phyloP scores from a whole-genome alignment of 1,140 invertebrate genomes.

The Anagrus nilaparvatae region DNA sequence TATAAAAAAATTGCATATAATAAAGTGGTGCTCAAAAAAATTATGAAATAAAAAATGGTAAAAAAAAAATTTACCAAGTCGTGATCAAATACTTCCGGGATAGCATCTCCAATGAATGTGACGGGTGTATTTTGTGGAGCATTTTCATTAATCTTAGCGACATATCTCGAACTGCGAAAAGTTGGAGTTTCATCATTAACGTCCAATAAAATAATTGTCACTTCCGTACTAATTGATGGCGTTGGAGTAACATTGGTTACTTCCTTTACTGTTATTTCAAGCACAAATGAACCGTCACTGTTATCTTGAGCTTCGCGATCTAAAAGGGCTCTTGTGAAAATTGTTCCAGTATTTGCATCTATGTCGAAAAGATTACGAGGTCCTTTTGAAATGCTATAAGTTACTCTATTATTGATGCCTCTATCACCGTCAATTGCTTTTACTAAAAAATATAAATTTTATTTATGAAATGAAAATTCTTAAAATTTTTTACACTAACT shows the following conservation, averaged over 20 bases:
- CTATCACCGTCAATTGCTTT: slow-evolving; percentile 84
- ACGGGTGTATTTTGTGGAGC: slow-evolving; percentile 82
- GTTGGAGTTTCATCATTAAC: slow-evolving; percentile 88
- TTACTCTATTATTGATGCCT: slow-evolving; percentile 80
- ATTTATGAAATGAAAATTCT: background rate
- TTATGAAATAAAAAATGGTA: background rate
- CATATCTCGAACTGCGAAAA: slow-evolving; percentile 68
- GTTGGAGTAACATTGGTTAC: slow-evolving; percentile 49
- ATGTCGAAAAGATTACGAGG: slow-evolving; percentile 62
- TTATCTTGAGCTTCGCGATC: slow-evolving; percentile 75
- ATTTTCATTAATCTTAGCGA: slow-evolving; percentile 87
- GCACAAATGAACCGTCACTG: slow-evolving; percentile 74
- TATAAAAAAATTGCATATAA: slow-evolving; percentile 33
- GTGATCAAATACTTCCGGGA: slow-evolving; percentile 84
- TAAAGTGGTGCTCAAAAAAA: background rate
- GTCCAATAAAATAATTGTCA: slow-evolving; percentile 88
- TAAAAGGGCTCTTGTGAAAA: slow-evolving; percentile 64
- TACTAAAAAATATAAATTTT: slow-evolving; percentile 45
- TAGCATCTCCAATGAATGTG: slow-evolving; percentile 67
- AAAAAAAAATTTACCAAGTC: slow-evolving; percentile 64
- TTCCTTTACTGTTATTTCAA: slow-evolving; percentile 65
- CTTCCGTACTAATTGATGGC: slow-evolving; percentile 74
- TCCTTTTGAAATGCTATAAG: slow-evolving; percentile 69
- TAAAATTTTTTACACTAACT: slow-evolving; percentile 5
- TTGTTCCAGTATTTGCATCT: slow-evolving; percentile 65